Base-by-base conservation (phyloP, 2,797 vertebrate species). In the Petrocephalus sullivani region DNA sequence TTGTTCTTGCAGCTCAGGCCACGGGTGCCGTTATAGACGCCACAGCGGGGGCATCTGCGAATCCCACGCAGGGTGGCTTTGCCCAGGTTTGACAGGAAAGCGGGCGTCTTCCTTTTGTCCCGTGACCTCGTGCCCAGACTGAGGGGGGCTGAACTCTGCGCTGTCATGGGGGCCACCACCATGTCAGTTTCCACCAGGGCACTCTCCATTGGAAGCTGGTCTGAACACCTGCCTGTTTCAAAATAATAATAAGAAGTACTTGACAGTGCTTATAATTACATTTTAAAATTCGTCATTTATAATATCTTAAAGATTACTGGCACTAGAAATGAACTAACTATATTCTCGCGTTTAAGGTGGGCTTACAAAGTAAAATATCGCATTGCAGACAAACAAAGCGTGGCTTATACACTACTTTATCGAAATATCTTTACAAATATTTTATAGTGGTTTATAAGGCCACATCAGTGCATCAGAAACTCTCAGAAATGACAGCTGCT, bases 1-100 rank as follows among this genome's bases (percentile, higher is more conserved):
- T 97, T 97, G 95, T 99, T 99, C 94, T 99, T 99, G 95, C 98
- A 99, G 94, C 97, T 97, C 60, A 99, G 95, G 0, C 98, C 97
- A 0, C 98, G 96, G 16, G 97, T 98, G 89, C 98, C 98, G 0
- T 99, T 99, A 94, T 97, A 98, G 2, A 97, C 94, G 82, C 98
- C 98, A 0, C 98, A 99, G 87, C 95, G 96, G 0, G 98, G 98
- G 89, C 98, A 99, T 87, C 95, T 97, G 61, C 97, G 94, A 87
- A 99, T 98, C 41, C 98, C 98, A 0, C 98, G 91, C 64, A 98
- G 89, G 0, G 98, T 99, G 75, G 98, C 97, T 91, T 97, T 96
- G 0, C 98, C 98, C 92, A 99, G 93, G 93, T 98, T 96, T 0
- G 97, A 97, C 6, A 99, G 95, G 89, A 98, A 98, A 12, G 97